phyloP scores from a whole-genome alignment of 2,797 vertebrate species.

The Carcharodon carcharias region DNA sequence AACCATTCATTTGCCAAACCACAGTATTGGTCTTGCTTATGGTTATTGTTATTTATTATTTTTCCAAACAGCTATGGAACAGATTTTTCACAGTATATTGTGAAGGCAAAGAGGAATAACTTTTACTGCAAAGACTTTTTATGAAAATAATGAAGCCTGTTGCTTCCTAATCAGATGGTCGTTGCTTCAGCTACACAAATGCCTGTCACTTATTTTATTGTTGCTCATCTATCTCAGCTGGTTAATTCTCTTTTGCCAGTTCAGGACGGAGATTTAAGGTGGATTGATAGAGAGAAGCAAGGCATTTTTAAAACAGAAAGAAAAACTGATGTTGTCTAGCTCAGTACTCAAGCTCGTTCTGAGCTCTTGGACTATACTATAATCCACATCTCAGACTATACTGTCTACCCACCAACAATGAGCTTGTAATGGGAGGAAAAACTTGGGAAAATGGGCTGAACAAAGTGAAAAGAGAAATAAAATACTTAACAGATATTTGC shows the following conservation, averaged over 20 bases:
- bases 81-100: background rate
- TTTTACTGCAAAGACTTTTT: background rate
- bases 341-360: background rate
- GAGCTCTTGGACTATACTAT: too few relatives aligned
- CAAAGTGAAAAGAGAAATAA: slow-evolving; percentile 2
- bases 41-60: background rate
- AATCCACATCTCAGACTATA: background rate
- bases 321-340: background rate
- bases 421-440: background rate
- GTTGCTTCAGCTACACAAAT: background rate
- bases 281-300: background rate
- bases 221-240: background rate
- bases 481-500: background rate
- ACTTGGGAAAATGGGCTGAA: background rate
- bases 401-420: background rate
- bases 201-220: background rate
- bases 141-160: background rate
- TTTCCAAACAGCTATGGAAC: background rate
- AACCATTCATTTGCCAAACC: background rate
- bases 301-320: background rate
- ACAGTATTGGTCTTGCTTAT: background rate
- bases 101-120: background rate
- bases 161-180: background rate
- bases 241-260: background rate
- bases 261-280: background rate